Base-by-base conservation (phyloP, 1,140 invertebrate species). In the Eumeta japonica region DNA sequence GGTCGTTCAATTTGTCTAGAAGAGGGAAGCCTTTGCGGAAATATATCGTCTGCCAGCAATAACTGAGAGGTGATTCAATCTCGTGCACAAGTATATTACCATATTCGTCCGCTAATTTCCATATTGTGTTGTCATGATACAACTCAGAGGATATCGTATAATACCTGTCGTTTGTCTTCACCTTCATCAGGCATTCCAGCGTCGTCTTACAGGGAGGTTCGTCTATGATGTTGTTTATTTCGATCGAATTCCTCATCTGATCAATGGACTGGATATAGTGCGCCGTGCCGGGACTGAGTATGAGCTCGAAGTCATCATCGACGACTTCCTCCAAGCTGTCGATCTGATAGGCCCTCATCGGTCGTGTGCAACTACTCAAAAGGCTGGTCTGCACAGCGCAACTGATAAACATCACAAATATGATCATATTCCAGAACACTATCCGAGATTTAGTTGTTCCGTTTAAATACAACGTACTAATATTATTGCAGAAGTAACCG, bases 401-500 rank as follows among this genome's bases (percentile, higher is more conserved):
- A 2, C 38, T 28, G 12, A 51, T 10, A 13, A 54, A 28, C 5
- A 50, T 48, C 2, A 39, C 34, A 9, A 41, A 41, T 13, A 43
- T 17, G 17, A 52, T 29, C 11, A 55, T 11, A 13, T 17, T 28
- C 7, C 19, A 15, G 3, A 49, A 27, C 15, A 47, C 11, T 3
- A 55, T 12, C 16, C 27, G 29, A n/a, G 38, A 11, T 3, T 41
- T 14, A 12, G 37, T 15, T 10, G 29, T 36, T 3, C 27, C 5
- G 18, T 28, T 36, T 3, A 39, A 44, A 0, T 28, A 33, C 10
- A 20, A 41, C 7, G 33, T 27, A 18, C 7, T 18, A 7, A 17
- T 37, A 28, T 37, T 55, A 20, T 37, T 40, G 4, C 45, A 35
- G 28, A 55, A 33, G 16, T 45, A 52, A 9, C 52, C 48, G 10